Percentiles rank a stretch among this genome's conserved stretches.
phyloP scores from a whole-genome alignment of 1,140 invertebrate genomes.

The Chrysoperla carnea region DNA sequence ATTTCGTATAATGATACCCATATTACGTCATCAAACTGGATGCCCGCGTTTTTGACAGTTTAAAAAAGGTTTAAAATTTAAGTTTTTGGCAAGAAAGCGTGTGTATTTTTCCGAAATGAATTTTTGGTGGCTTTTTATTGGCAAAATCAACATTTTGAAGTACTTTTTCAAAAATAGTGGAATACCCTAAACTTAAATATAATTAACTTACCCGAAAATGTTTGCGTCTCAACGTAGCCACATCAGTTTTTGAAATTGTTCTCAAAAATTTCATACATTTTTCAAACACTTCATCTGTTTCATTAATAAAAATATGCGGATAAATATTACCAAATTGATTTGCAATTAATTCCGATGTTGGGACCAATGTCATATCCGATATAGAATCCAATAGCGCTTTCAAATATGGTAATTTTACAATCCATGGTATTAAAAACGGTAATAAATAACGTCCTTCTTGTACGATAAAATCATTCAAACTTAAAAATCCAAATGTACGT shows the following conservation, averaged over 20 bases:
- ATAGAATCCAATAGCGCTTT: constrained; percentile 37
- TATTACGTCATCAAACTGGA: too few species aligned
- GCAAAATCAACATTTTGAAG: too few species aligned
- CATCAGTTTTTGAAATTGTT: constrained; percentile 27
- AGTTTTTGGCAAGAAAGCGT: too few species aligned
- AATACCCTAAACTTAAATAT: too few species aligned
- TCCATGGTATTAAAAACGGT: constrained; percentile 35
- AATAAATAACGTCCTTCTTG: constrained; percentile 38
- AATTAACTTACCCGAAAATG: constrained; percentile 29
- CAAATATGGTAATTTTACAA: constrained; percentile 29
- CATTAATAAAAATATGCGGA: constrained; percentile 40
- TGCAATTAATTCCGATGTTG: constrained; percentile 33
- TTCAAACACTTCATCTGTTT: constrained; percentile 29
- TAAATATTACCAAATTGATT: constrained; percentile 44
- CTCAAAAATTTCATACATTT: constrained; percentile 38
- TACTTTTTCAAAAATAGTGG: too few species aligned
- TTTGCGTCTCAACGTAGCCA: constrained; percentile 28
- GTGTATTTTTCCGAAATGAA: too few species aligned
- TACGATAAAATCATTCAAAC: constrained; percentile 33
- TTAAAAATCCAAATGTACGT: constrained; percentile 37
- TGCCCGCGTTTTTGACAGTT: too few species aligned
- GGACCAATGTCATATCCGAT: constrained; percentile 31
- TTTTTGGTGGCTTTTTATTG: too few species aligned
- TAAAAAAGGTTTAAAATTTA: too few species aligned
- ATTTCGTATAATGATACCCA: too few species aligned